These are phyloP conservation scores for Agrypnia vestita DNA, from an alignment of 1,140 invertebrate species.

Conservation along the genomic window DNA sequence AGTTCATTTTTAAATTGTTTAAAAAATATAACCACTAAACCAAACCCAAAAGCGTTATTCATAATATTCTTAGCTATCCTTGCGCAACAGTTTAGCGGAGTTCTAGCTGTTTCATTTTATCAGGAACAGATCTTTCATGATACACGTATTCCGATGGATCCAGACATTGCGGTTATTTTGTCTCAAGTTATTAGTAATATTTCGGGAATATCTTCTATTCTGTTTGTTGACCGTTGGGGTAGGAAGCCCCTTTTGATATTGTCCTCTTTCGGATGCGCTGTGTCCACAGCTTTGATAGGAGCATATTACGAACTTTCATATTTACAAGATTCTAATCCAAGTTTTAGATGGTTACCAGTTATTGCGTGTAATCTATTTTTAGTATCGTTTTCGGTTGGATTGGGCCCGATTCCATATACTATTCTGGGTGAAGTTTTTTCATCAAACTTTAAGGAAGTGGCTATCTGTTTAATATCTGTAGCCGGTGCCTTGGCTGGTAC, in stretches of 20 bases:
- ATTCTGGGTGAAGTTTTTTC: constrained; percentile 79
- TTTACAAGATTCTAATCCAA: constrained; percentile 58
- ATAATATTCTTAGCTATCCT: constrained; percentile 48
- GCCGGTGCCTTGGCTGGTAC: constrained; percentile 59
- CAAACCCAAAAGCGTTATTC: constrained; percentile 56
- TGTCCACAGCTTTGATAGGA: constrained; percentile 63
- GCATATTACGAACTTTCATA: constrained; percentile 58
- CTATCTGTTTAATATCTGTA: constrained; percentile 74
- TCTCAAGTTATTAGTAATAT: constrained; percentile 63
- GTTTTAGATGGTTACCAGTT: constrained; percentile 63
- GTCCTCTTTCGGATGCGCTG: constrained; percentile 63
- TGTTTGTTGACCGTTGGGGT: constrained; percentile 65
- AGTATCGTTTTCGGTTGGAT: constrained; percentile 70
- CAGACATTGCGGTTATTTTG: constrained; percentile 53
- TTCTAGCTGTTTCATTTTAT: constrained; percentile 53
- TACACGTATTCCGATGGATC: constrained; percentile 49
- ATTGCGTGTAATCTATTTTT: constrained; percentile 62
- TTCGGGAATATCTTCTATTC: constrained; percentile 60
- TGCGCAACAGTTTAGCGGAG: constrained; percentile 55
- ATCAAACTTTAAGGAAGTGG: constrained; percentile 73
- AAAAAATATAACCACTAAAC: constrained; percentile 49
- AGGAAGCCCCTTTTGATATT: constrained; percentile 64
- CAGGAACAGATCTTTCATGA: constrained; percentile 55
- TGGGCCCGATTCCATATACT: constrained; percentile 79
- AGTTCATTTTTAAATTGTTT: constrained; percentile 51